Base-by-base conservation (phyloP, 2,888 invertebrate species). In the Onchidella celtica region DNA sequence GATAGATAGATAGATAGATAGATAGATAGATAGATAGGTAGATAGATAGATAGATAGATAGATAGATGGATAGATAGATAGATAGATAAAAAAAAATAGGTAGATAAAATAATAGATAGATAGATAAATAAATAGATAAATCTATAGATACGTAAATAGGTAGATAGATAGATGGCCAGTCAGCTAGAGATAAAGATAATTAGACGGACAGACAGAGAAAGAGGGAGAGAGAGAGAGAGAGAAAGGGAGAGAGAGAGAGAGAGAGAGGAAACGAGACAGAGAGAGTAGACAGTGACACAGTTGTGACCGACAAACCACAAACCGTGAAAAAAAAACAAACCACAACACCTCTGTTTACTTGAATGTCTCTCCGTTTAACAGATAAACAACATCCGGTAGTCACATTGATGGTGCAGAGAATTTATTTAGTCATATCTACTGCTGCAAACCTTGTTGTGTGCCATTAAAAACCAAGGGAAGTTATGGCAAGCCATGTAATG, bases 191-290 rank as follows among this genome's bases (percentile, higher is more conserved):
- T 47, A 47, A 11, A 47, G 9, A 11, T 6, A 47, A 17, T 11
- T 4, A 61, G 61, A 61, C 4, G 6, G 27, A 24, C 4, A 24
- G 65, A 65, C 2, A 65, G 65, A 65, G 11, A 94, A 86, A 96
- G 65, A 65, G 65, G 3, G 65, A 65, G 11, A 65, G 27, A 9
- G 11, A 65, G 29, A 65, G 65, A 65, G 3, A 59, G 59, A 59
- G 59, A 59, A 27, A 59, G 59, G 27, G 3, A 59, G 59, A 59
- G 59, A 59, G 59, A 59, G 59, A 59, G 3, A 59, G 59, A 59
- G 59, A 59, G 59, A 59, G 59, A 59, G 27, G 11, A 11, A 11
- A 17, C 11, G 14, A 59, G 3, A 24, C n/a, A 24, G 27, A n/a
- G n/a, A n/a, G n/a, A n/a, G n/a, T n/a, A n/a, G n/a, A n/a, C n/a